These are phyloP conservation scores for Diaphora mendica DNA, from an alignment of 2,888 invertebrate genomes.

Conservation along the genomic window DNA sequence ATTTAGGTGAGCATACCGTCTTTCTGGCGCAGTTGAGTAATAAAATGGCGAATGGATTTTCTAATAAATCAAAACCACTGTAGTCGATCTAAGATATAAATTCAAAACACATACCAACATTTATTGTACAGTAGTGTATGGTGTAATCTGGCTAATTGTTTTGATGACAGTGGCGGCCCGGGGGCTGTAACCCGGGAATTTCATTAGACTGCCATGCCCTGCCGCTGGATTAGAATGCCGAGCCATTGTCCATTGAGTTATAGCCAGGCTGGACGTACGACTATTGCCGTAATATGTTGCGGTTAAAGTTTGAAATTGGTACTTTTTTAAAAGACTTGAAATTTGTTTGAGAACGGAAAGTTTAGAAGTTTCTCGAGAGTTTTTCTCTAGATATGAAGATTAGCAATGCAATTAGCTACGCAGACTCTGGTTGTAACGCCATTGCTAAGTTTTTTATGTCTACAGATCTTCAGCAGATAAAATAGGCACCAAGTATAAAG, in stretches of 20 bases:
- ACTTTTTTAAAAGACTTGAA: conserved; percentile 15
- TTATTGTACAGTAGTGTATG: conserved; percentile 6
- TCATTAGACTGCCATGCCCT: conserved; percentile 70
- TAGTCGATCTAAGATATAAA: background rate
- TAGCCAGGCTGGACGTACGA: conserved; percentile 61
- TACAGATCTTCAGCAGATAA: background rate
- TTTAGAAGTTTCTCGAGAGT: too few relatives aligned
- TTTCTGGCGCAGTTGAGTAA: background rate
- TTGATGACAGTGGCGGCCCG: conserved; percentile 52
- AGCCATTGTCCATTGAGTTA: conserved; percentile 83
- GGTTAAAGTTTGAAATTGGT: conserved; percentile 28
- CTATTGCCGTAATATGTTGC: conserved; percentile 54
- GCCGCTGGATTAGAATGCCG: conserved; percentile 72
- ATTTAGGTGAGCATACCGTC: too few relatives aligned
- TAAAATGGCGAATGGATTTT: background rate
- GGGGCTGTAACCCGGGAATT: conserved; percentile 71
- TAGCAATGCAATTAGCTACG: too few relatives aligned
- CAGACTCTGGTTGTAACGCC: background rate
- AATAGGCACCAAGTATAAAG: too few relatives aligned
- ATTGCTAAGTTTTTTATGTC: background rate
- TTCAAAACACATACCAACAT: background rate
- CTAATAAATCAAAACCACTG: background rate
- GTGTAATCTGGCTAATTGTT: conserved; percentile 56
- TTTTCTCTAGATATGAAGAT: too few relatives aligned
- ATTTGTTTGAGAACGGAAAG: background rate